Evolutionary conservation across 2,888 invertebrate species (phyloP), one percentile per base, ranked within the genome.

Genomic region (Dastarcus helophoroides): DNA sequence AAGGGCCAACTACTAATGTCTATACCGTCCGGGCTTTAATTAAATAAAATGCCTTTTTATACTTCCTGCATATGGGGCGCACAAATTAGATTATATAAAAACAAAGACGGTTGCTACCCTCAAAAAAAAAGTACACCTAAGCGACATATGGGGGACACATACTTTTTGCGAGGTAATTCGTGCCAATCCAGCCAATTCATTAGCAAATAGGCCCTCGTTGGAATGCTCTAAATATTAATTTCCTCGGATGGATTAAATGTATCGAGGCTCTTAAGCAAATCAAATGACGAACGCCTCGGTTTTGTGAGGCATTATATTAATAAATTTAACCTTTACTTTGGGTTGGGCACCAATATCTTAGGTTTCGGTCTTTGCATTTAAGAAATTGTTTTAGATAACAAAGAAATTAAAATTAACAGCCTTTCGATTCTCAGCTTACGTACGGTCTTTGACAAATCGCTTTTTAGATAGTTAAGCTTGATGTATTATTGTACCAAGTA

Each of bases 211-310:
- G 50, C 48, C 47, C 48, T 47, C 49, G 43, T 42, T 47, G n/a
- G n/a, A 38, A 37, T 38, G 42, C 8, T 17, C 36, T 42, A 44
- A 43, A 45, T 54, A 54, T 57, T 58, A 59, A 58, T 58, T 58
- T 58, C 57, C 57, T 57, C 56, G 52, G 48, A 51, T 50, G 46
- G 50, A 54, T 55, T 54, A 57, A 57, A 54, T 54, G 51, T 53
- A 54, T 56, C 54, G 53, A 47, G 48, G 54, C 56, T 58, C 57
- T 58, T 57, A 58, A 49, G 55, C 51, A 58, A 57, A 58, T 58
- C 56, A 54, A 57, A 48, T 48, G 44, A 41, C 46, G 51, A 47
- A 54, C 58, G 56, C 53, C 51, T 50, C 12, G 24, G 21, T 46
- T 23, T 35, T 39, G 43, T 35, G 33, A 37, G 42, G 37, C 44